These are phyloP conservation scores for Dreissena rostriformis DNA, from an alignment of 1,140 invertebrate genomes.

Conservation along the genomic window DNA sequence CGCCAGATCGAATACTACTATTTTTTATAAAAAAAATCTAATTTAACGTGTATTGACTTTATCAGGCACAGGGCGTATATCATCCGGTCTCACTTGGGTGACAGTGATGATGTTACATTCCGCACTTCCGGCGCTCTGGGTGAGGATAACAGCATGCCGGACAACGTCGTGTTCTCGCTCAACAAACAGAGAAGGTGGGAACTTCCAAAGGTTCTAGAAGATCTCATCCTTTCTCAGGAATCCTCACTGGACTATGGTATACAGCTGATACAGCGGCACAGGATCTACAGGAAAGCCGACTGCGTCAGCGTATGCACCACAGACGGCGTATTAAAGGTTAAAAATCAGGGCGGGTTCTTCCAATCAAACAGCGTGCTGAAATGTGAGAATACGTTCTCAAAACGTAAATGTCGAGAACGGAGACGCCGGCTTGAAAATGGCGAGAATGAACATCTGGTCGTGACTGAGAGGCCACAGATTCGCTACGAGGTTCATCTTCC, in stretches of 20 bases:
- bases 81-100: conserved; percentile 6
- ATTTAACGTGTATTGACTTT: not conserved
- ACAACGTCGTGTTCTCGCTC: conserved; percentile 37
- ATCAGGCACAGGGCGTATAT: conserved; percentile 6
- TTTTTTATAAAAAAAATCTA: too few species aligned
- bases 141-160: conserved; percentile 6
- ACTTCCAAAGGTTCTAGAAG: conserved; percentile 16
- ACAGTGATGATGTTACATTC: not conserved
- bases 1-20: too few species aligned
- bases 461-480: not conserved
- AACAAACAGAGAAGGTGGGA: conserved; percentile 52
- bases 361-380: conserved; percentile 37
- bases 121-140: conserved; percentile 24
- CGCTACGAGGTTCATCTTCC: conserved; percentile 36
- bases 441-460: not conserved
- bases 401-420: not conserved
- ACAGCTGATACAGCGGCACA: conserved; percentile 38
- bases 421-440: not conserved
- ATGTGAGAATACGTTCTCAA: not conserved
- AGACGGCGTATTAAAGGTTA: conserved; percentile 2
- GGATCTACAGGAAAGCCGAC: conserved; percentile 11
- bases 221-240: not conserved
- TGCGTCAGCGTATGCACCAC: conserved; percentile 33
- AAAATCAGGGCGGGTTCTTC: conserved; percentile 20
- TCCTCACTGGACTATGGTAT: conserved; percentile 24